A percentile compares a stretch with the other conserved stretches of the same genome.
These are phyloP conservation scores for Drosophila arawakana DNA, from an alignment of 1,140 invertebrate species.

Conservation along the genomic window DNA sequence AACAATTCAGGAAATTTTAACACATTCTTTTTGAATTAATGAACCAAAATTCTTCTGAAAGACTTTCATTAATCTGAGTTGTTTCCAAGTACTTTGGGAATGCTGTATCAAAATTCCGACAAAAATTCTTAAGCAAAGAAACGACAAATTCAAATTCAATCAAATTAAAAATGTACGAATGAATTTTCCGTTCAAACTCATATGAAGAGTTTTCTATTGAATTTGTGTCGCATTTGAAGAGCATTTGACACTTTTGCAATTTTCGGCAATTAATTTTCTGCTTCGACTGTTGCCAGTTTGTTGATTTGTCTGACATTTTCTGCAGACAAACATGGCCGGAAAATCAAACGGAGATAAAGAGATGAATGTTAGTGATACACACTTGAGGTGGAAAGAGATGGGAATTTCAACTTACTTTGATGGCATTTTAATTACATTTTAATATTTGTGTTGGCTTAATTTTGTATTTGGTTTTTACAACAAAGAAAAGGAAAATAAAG, in stretches of 20 bases:
- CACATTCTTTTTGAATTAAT: no score
- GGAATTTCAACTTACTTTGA: slow-evolving; percentile 43
- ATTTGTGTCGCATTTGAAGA: slow-evolving; percentile 28
- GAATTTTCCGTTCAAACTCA: slow-evolving; percentile 4
- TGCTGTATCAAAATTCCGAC: neutral
- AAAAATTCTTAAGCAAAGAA: slow-evolving; percentile 2
- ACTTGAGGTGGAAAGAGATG: neutral
- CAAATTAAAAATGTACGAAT: slow-evolving; percentile 18
- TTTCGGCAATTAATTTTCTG: slow-evolving; percentile 64
- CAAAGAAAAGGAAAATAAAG: slow-evolving; percentile 17
- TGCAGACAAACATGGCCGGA: slow-evolving; percentile 29
- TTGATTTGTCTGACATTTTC: slow-evolving; percentile 55
- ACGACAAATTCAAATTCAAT: slow-evolving; percentile 23
- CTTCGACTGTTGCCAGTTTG: slow-evolving; percentile 43
- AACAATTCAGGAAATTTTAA: no score
- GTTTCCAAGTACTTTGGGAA: neutral
- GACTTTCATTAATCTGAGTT: no score
- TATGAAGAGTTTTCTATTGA: slow-evolving; percentile 4
- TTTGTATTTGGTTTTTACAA: no score
- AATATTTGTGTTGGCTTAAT: slow-evolving; percentile 13
- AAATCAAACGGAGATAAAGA: slow-evolving; percentile 20
- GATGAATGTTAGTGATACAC: neutral
- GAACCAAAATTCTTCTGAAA: no score
- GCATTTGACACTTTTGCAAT: slow-evolving; percentile 35
- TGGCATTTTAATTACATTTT: slow-evolving; percentile 68